Conservation (phyloP, 2,888 invertebrate genomes). For the Perizoma flavofasciatum region DNA sequence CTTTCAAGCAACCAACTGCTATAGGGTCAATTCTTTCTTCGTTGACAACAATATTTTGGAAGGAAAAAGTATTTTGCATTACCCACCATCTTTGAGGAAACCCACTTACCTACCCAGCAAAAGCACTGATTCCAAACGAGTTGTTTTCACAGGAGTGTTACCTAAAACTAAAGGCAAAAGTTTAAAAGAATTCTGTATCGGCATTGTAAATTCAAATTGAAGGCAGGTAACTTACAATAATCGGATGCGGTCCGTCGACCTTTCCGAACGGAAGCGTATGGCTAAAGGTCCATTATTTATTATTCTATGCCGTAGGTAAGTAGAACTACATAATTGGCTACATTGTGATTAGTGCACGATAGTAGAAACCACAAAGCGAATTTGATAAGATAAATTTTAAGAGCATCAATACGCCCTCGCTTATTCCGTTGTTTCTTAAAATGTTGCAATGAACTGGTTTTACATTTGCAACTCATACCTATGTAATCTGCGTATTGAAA, state of each 20-base stretch:
- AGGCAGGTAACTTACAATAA: slow-evolving; percentile 34
- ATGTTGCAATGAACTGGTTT: slow-evolving; percentile 12
- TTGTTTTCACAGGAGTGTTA: no score
- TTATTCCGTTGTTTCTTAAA: slow-evolving; percentile 6
- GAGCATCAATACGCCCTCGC: not conserved
- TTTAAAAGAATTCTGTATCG: not conserved
- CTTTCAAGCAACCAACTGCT: slow-evolving; percentile 38
- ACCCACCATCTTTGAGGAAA: no score
- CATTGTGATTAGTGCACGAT: no score
- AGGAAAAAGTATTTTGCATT: not conserved
- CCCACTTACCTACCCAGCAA: no score
- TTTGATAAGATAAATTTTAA: no score
- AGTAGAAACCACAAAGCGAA: no score
- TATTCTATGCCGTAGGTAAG: slow-evolving; percentile 10
- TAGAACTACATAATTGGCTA: no score
- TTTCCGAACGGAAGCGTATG: slow-evolving; percentile 55
- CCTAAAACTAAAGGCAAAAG: no score
- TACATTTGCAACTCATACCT: slow-evolving; percentile 11
- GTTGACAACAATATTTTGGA: slow-evolving; percentile 32
- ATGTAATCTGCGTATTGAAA: no score
- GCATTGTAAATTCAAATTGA: not conserved
- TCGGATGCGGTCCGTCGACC: slow-evolving; percentile 53
- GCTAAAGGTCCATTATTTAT: slow-evolving; percentile 12
- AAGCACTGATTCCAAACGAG: no score
- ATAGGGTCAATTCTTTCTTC: slow-evolving; percentile 36